These are phyloP conservation scores for Setophaga petechia DNA, from an alignment of 2,113 vertebrate genomes.

Conservation along the genomic window DNA sequence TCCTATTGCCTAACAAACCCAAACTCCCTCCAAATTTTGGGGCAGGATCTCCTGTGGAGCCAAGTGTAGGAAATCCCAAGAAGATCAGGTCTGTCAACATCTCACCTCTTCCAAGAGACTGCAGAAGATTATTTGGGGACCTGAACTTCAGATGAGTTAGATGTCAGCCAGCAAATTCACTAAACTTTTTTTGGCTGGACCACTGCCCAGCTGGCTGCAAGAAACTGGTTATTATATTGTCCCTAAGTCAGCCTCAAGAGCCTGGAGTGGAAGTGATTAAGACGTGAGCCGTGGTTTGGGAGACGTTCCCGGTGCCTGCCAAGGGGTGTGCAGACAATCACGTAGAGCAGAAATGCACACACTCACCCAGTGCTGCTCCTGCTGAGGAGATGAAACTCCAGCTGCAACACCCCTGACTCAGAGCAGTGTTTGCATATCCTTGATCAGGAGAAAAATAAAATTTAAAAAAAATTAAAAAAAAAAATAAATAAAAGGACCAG, in stretches of 20 bases:
- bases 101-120: neutral
- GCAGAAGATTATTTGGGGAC: neutral
- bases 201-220: neutral
- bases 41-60: neutral
- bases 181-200: neutral
- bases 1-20: neutral
- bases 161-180: neutral
- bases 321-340: conserved; percentile 61
- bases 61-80: neutral
- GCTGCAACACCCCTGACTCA: conserved; percentile 8
- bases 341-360: conserved; percentile 1
- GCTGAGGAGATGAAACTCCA: neutral
- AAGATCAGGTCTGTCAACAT: neutral
- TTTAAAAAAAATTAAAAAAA: neutral
- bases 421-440: conserved; percentile 7
- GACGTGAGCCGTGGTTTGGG: conserved; percentile 6
- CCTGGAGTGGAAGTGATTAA: conserved; percentile 51
- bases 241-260: neutral
- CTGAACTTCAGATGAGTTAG: neutral
- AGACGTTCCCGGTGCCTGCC: neutral
- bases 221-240: conserved; percentile 42
- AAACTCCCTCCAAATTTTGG: neutral
- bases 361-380: neutral
- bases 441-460: neutral
- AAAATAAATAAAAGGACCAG: neutral